phyloP scores from a whole-genome alignment of 2,888 invertebrate genomes.

The Andrena marginata region DNA sequence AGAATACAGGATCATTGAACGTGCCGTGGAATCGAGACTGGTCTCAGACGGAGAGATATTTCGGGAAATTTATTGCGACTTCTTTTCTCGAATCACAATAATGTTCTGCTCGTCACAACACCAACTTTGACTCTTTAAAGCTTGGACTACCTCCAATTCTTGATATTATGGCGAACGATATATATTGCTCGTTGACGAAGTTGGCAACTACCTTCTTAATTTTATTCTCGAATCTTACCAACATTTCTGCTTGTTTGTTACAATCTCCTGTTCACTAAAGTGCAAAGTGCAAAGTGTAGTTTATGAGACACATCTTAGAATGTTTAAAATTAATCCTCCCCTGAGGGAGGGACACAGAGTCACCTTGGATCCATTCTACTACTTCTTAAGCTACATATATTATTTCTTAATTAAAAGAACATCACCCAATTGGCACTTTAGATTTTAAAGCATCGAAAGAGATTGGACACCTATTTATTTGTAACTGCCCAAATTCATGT shows the following conservation, averaged over 20 bases:
- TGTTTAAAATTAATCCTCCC: not conserved
- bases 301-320: not conserved
- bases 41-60: slow-evolving; percentile 26
- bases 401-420: no score
- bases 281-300: not conserved
- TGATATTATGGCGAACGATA: slow-evolving; percentile 39
- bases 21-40: slow-evolving; percentile 12
- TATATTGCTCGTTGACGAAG: slow-evolving; percentile 42
- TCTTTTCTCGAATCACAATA: slow-evolving; percentile 51
- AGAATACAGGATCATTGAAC: not conserved
- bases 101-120: slow-evolving; percentile 37
- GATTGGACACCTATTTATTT: no score
- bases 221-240: slow-evolving; percentile 4
- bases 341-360: no score
- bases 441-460: no score
- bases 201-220: slow-evolving; percentile 31
- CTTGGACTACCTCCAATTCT: slow-evolving; percentile 54
- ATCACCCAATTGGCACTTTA: no score
- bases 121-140: slow-evolving; percentile 16
- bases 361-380: no score
- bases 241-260: not conserved
- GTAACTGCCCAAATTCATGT: no score
- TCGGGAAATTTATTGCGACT: slow-evolving; percentile 22
- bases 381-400: no score
- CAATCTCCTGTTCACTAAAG: not conserved